Evolutionary conservation across 37 sponge, comb jelly and placozoan species (phyloP).

Genomic region (Cliona cf. orientalis): DNA sequence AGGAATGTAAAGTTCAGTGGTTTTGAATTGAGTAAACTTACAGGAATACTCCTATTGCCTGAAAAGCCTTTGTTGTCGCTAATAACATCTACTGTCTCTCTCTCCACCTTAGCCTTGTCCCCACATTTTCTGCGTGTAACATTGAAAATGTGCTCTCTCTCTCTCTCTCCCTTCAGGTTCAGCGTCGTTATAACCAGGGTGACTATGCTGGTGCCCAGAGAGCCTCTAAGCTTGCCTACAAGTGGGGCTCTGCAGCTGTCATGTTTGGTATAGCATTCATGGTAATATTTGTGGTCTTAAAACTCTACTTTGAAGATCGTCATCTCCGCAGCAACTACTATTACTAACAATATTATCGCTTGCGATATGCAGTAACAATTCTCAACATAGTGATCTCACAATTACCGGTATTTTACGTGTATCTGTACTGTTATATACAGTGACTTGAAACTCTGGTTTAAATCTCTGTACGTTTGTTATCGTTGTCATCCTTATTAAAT

Average conservation of each 20-base stretch:
- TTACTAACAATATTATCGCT: constrained; percentile 33
- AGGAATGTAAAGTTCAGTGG: too few species aligned
- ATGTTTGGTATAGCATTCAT: constrained; percentile 29
- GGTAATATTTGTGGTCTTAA: constrained; percentile 13
- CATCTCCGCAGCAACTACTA: constrained; percentile 17
- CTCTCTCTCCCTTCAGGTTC: constrained; percentile 23
- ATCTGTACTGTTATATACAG: not conserved
- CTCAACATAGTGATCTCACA: too few species aligned
- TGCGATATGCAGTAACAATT: not conserved
- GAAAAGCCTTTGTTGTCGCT: too few species aligned
- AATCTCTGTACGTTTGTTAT: not conserved
- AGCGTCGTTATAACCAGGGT: constrained; percentile 33
- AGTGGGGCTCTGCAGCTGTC: constrained; percentile 49
- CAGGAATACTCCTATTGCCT: too few species aligned
- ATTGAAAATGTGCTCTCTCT: too few species aligned
- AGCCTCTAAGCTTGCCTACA: constrained; percentile 46
- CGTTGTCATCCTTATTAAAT: not conserved
- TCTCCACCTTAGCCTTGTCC: too few species aligned
- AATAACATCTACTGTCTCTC: too few species aligned
- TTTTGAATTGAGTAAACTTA: too few species aligned
- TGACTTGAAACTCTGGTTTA: too few species aligned
- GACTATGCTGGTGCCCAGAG: constrained; percentile 42
- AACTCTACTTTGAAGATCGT: constrained; percentile 8
- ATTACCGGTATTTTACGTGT: too few species aligned
- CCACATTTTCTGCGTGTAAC: too few species aligned